Evolutionary conservation across 2,888 invertebrate genomes (phyloP), one percentile per base, ranked within the genome.

Genomic region (Dusona sp.): DNA sequence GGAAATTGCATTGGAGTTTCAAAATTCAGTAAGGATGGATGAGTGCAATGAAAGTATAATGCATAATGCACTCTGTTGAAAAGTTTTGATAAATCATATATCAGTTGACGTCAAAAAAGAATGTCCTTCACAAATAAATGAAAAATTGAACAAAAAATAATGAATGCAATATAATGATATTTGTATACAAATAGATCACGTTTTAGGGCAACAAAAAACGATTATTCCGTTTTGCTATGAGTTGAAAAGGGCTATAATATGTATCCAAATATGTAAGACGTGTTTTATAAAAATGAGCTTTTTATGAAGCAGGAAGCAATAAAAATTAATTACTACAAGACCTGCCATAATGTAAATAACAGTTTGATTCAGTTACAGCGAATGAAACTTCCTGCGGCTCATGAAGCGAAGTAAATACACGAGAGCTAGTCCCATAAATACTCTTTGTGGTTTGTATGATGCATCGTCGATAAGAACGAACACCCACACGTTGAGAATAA

Each of bases 391-490:
- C 29, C 72, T 22, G 45, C 54, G 72, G 72, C n/a, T 65, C 51
- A 51, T 72, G 45, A 45, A 29, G 57, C 57, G 25, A 73, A 73
- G 42, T 61, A 36, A 33, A 65, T 16, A 65, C 29, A 65, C 65
- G 29, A 33, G 67, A 48, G 65, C 83, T 65, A 72, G 79, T 83
- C 77, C 73, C 72, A 78, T 83, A 80, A 61, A 80, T 80, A 83
- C 80, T 80, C 79, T 67, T 61, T 22, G 70, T 67, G 68, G 51
- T 57, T 72, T 38, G 83, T 86, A 86, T 86, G 86, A 86, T 86
- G 86, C 83, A 86, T 86, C 83, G 86, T 38, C 75, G 83, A 83
- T 86, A 83, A 86, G 80, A 86, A 80, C 86, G 70, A 70, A 67
- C 78, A 36, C 48, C 77, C 65, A 68, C 85, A 79, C 79, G 79